Evolutionary conservation across 2,888 invertebrate genomes (phyloP), one percentile per base, ranked within the genome.

Genomic region (Pocota personata): DNA sequence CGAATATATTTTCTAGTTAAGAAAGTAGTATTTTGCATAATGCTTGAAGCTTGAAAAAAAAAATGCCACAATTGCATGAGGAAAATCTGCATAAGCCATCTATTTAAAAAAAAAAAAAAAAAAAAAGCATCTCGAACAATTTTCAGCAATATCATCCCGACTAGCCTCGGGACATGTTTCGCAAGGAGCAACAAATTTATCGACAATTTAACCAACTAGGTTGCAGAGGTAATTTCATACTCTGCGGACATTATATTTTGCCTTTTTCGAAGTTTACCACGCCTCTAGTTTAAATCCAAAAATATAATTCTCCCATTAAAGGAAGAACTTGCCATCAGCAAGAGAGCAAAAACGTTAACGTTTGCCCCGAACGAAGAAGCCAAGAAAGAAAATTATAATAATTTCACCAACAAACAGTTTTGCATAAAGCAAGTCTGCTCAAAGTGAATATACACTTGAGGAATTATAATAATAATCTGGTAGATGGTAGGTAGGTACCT

Each of bases 331-430:
- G 76, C 86, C 76, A 62, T 40, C 71, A 77, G 72, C 86, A 80
- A 66, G 50, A 64, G 35, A 37, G 35, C 60, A 50, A 72, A 27
- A 66, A 67, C 27, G 24, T 86, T 62, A 76, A 66, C 55, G 72
- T 52, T 50, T 72, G 60, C 76, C 77, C 37, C 71, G 46, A 80
- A 75, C 67, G 64, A 72, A 84, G 75, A 67, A 77, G 71, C 76
- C 76, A 60, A 30, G 19, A 48, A 67, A 57, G 60, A 48, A 82
- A 84, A 86, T 86, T 67, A 86, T 76, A 72, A 84, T 86, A 82
- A 82, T 86, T 46, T 32, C 12, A 46, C 52, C 57, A 37, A 30
- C 75, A 75, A 82, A 72, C 71, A 67, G 55, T 60, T 77, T 72
- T 72, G 66, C 76, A 86, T 76, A 60, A n/a, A n/a, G n/a, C 48